A percentile compares a stretch with the other conserved stretches of the same genome.
Conservation (phyloP, 1,140 invertebrate species). For the Diprion similis region DNA sequence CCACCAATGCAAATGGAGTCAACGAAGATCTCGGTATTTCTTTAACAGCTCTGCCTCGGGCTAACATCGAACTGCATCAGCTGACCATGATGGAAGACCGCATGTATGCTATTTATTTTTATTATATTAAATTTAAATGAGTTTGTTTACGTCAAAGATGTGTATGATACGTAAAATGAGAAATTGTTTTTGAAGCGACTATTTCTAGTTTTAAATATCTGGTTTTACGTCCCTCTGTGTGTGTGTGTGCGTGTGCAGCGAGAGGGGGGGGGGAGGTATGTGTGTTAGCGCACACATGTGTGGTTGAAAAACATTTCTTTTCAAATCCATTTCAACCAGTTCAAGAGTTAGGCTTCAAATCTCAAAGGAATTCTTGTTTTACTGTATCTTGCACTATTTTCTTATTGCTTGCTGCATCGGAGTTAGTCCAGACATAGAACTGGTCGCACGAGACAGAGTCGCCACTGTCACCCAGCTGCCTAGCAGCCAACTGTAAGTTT, state of each 20-base stretch:
- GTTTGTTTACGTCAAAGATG: too few species aligned
- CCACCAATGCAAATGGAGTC: conserved; percentile 18
- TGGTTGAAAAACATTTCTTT: too few species aligned
- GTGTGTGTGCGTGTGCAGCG: conserved; percentile 21
- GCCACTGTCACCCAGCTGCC: conserved; percentile 38
- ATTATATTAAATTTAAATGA: conserved; percentile 20
- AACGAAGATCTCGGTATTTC: conserved; percentile 24
- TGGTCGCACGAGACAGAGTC: conserved; percentile 49
- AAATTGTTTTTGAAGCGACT: too few species aligned
- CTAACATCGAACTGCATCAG: conserved; percentile 38
- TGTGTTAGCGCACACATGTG: too few species aligned
- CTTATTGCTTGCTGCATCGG: conserved; percentile 35
- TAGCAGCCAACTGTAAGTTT: conserved; percentile 51
- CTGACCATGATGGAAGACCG: conserved; percentile 51
- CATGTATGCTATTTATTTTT: conserved; percentile 55
- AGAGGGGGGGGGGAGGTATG: too few species aligned
- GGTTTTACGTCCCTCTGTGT: conserved; percentile 13
- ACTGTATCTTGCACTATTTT: not conserved
- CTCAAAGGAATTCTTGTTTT: too few species aligned
- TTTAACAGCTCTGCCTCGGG: conserved; percentile 38
- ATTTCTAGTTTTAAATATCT: conserved; percentile 10
- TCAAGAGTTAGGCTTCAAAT: too few species aligned
- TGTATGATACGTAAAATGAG: too few species aligned
- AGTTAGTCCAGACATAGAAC: conserved; percentile 54
- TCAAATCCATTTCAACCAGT: too few species aligned